Evolutionary conservation across 2,888 invertebrate genomes (phyloP), one percentile per base, ranked within the genome.

Genomic region (Pachliopta kotzebuea): DNA sequence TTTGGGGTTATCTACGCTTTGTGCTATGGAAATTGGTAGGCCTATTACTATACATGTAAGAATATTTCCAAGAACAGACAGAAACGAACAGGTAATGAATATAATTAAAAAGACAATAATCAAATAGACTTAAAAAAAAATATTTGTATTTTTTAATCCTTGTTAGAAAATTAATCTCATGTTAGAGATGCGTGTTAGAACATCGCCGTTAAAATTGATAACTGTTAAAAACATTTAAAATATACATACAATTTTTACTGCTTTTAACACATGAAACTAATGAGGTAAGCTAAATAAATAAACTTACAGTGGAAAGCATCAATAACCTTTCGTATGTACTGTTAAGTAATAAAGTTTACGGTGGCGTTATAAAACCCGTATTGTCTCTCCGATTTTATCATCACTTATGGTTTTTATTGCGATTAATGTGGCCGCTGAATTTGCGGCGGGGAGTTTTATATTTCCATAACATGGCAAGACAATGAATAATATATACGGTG

Each of bases 401-500:
- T 20, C 42, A 60, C 45, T 45, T 45, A 24, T 52, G n/a, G n/a
- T 31, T 49, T 37, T 50, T 54, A 54, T 63, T 56, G 26, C 8
- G 18, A 65, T 61, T 61, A 54, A 65, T 60, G 61, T n/a, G 24
- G 23, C 26, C 21, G 52, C n/a, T 56, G 18, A 55, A 57, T 17
- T 53, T 57, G 37, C 45, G 45, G 8, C 42, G 45, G 50, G 56
- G 59, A 52, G 29, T 53, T 69, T 70, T 57, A 56, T 64, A 67
- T 59, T 58, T 63, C 56, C 49, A 60, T 6, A 55, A 67, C 37
- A 61, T 73, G 73, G 80, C 76, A 81, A 80, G 77, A 72, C 74
- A 37, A 55, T 67, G 65, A 72, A 71, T 72, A 68, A 74, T 72
- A 79, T 74, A 77, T 76, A 74, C 72, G 76, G 76, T 71, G 69